Evolutionary conservation across 2,888 invertebrate genomes (phyloP).

Genomic region (Electrophaes corylata): DNA sequence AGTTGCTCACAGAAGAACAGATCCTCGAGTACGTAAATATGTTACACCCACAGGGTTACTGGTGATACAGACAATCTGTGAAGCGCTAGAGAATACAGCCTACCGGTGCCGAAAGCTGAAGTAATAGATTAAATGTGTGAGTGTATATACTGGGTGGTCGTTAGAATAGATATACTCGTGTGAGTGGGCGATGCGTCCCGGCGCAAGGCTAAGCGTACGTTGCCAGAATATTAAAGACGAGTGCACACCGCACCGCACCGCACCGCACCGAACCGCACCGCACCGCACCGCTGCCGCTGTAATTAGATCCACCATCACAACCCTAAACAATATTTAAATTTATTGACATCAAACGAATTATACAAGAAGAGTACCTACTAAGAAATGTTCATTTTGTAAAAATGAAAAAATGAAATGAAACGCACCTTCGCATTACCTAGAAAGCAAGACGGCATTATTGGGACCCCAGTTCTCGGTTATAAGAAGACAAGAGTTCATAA

Average conservation of each 20-base stretch:
- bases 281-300: slow-evolving; percentile 45
- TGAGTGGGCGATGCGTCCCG: not conserved
- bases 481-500: too few relatives aligned
- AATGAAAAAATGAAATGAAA: too few relatives aligned
- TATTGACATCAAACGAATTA: slow-evolving; percentile 53
- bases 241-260: slow-evolving; percentile 38
- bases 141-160: not conserved
- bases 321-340: slow-evolving; percentile 66
- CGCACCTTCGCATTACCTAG: too few relatives aligned
- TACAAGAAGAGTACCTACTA: slow-evolving; percentile 35
- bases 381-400: too few relatives aligned
- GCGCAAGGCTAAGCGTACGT: slow-evolving; percentile 33
- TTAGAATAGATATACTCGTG: not conserved
- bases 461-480: too few relatives aligned
- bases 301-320: slow-evolving; percentile 51
- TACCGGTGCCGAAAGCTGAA: too few relatives aligned
- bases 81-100: too few relatives aligned
- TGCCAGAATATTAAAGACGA: slow-evolving; percentile 48
- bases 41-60: too few relatives aligned
- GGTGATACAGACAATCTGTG: too few relatives aligned
- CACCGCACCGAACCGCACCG: slow-evolving; percentile 45
- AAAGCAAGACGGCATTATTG: too few relatives aligned
- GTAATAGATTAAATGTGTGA: too few relatives aligned
- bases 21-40: not conserved
- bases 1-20: not conserved